Base-by-base conservation (phyloP, 2,113 vertebrate genomes). In the Stegastes partitus region DNA sequence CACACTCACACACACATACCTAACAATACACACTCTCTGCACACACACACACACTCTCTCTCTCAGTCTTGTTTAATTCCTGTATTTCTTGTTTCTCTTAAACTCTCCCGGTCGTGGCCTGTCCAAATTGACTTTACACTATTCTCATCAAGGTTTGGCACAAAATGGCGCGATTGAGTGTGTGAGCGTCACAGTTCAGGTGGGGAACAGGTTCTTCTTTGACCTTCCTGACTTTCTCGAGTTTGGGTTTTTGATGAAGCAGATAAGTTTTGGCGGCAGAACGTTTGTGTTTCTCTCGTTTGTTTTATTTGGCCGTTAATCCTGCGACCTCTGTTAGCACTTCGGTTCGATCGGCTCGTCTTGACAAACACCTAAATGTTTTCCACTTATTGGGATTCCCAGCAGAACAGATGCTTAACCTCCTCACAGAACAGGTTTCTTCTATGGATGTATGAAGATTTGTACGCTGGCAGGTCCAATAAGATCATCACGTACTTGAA, bases 121-220 rank as follows among this genome's bases (percentile, higher is more conserved):
- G 53, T 69, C 37, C 57, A 67, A 61, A 58, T 57, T 82, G 81
- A 82, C 76, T 83, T 56, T 31, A 79, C 56, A 44, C 31, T 79
- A 50, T 82, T 82, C 45, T 74, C 47, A 51, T 28, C 51, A 51
- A 67, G 39, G 65, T 70, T 85, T 74, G 79, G 59, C 19, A 56
- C 23, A 28, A 59, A 79, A 39, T 3, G 58, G 49, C 28, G n/a
- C 42, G 49, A 58, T n/a, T 18, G 15, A 6, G 51, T 49, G 31
- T 58, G 49, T 55, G 23, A 57, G 37, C 37, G 26, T 55, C 39
- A 25, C 14, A n/a, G 62, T 23, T 25, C 11, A 22, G 23, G 58
- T 45, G 55, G 49, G 23, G 53, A 68, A 68, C 37, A 18, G 49
- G 59, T 50, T 68, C 23, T 58, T 14, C 23, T 58, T 14, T 64